Base-by-base conservation (phyloP, 2,797 vertebrate species). In the Sebastes taczanowskii region DNA sequence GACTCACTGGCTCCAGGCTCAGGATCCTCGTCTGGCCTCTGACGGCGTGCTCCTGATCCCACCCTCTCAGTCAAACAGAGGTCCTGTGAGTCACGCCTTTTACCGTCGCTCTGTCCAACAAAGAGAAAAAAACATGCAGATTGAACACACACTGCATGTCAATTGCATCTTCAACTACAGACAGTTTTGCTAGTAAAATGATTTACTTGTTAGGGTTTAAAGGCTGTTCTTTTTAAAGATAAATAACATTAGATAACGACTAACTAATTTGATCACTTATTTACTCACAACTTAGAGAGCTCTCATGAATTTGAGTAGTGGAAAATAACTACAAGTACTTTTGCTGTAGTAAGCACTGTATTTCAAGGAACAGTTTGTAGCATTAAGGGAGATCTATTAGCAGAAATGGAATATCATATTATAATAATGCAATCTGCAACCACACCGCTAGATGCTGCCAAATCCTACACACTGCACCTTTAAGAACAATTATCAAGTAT, bases 1-100 rank as follows among this genome's bases (percentile, higher is more conserved):
- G 95, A 96, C 87, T 96, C 95, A 96, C 88, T 83, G 93, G 84
- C 93, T 95, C 91, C 85, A 84, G 84, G 83, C 91, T 80, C 86
- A 81, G 84, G 80, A 91, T 89, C 86, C 93, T 91, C 66, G 89
- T 91, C 92, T 92, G 89, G 92, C 88, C 83, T 83, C 87, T 90
- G 87, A 89, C 81, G 75, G 81, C 75, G 75, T 63, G 69, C 77
- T 86, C 80, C 71, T 88, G 78, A 92, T 90, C 88, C 86, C 89
- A 67, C 83, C 88, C 86, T 87, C 80, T 81, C 80, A 80, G 87
- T 76, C 80, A 90, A 80, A 88, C 86, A 82, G 70, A 83, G 88
- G 86, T 84, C 83, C 73, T 72, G 62, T 92, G 93, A 93, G 88
- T 95, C 93, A 94, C 81, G 72, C 74, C 30, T 82, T 82, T 91